These are phyloP conservation scores for Aphelenchoides bicaudatus DNA, from an alignment of 2,888 invertebrate species.

Conservation along the genomic window DNA sequence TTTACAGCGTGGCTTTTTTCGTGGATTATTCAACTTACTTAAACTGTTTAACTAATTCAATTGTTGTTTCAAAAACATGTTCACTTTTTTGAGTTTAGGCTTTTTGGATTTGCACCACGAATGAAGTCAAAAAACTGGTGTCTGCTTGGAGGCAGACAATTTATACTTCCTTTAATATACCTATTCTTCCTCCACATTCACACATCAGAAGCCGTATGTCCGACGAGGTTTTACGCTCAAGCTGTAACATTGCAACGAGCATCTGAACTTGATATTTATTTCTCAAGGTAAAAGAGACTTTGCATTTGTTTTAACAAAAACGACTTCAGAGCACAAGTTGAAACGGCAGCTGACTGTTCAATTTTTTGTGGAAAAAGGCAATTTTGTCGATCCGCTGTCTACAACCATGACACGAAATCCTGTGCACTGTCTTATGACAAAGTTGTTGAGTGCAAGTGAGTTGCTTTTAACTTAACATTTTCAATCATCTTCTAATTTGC, in stretches of 20 bases:
- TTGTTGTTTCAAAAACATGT: too few species aligned
- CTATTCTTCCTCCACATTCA: too few species aligned
- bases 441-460: conserved; percentile 39
- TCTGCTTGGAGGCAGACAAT: too few species aligned
- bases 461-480: background rate
- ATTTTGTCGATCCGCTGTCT: conserved; percentile 57
- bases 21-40: too few species aligned
- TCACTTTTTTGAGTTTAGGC: too few species aligned
- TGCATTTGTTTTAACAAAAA: background rate
- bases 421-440: conserved; percentile 53
- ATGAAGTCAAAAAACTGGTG: too few species aligned
- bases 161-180: too few species aligned
- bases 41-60: too few species aligned
- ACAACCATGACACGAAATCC: conserved; percentile 43
- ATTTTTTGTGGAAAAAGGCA: conserved; percentile 50
- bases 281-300: conserved; percentile 40
- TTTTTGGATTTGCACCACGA: too few species aligned
- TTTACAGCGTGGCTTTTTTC: too few species aligned
- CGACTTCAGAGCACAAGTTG: conserved; percentile 42
- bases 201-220: conserved; percentile 32
- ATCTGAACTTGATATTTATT: conserved; percentile 47
- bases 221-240: conserved; percentile 46
- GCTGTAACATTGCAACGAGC: conserved; percentile 41
- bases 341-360: conserved; percentile 51
- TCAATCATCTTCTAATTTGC: conserved; percentile 20